Evolutionary conservation across 2,113 vertebrate species (phyloP), one percentile per base, ranked within the genome.

Genomic region (Lasiurus borealis): DNA sequence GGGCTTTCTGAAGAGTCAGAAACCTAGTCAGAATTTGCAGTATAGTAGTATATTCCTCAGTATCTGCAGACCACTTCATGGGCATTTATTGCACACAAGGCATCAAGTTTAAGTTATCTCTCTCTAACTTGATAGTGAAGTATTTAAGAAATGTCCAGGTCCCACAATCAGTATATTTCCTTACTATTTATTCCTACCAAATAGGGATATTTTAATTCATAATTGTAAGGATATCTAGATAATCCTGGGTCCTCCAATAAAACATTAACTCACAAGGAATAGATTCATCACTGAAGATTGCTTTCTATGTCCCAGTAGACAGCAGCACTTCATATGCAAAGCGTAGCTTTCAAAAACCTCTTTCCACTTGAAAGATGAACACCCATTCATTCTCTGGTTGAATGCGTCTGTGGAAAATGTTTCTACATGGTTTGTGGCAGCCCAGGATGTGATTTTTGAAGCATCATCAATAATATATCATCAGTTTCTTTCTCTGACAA

Each of bases 401-500:
- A 85, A 73, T 62, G 10, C 57, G 8, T 85, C 48, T 77, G 52
- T 85, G 46, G 40, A 73, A 96, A 96, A 91, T 82, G 85, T 77
- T 75, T 89, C 66, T 75, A 21, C 48, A 64, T 71, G 57, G 48
- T 96, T 25, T 59, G 27, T 88, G 66, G 69, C 40, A 91, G 77
- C 13, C 57, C 54, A 59, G 73, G n/a, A 59, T 88, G 52, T 78
- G 48, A 91, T 73, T 88, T 94, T 91, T 93, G 62, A 94, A 88
- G 78, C 68, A 68, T 69, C 80, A 90, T 88, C 91, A 81, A 77
- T 96, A 94, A 96, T 68, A 73, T 2, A 92, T 62, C 57, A 81
- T 88, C 62, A 29, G 46, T 93, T 88, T 95, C 78, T 94, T 40
- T 68, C 71, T 71, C 83, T 80, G 69, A 93, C 62, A 78, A 44